Percentiles rank a stretch among this genome's conserved stretches.
Conservation (phyloP, 2,888 invertebrate genomes). For the Molanna angustata region DNA sequence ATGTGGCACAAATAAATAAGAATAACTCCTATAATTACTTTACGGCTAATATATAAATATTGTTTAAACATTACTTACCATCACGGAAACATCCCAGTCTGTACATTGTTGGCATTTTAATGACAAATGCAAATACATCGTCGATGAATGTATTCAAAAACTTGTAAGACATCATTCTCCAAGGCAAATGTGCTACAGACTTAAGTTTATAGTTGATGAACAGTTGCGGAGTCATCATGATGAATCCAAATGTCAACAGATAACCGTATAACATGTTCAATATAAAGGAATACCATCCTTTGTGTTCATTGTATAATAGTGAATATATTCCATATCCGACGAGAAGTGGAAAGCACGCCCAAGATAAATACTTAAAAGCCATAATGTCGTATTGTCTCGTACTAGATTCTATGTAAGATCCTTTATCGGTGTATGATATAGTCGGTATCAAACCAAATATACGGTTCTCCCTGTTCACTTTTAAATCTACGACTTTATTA, state of each 20-base stretch:
- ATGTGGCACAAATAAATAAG: no score
- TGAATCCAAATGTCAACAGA: conserved; percentile 96
- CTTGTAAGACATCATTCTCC: conserved; percentile 99
- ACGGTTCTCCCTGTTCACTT: conserved; percentile 69
- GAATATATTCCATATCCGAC: conserved; percentile 95
- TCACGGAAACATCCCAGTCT: conserved; percentile 97
- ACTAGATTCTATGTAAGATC: conserved; percentile 92
- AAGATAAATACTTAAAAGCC: conserved; percentile 95
- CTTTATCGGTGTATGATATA: conserved; percentile 85
- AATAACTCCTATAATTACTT: no score
- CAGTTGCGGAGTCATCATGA: conserved; percentile 99
- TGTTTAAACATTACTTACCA: conserved; percentile 62
- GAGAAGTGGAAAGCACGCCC: conserved; percentile 92
- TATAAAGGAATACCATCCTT: conserved; percentile 98
- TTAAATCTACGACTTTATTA: conserved; percentile 89
- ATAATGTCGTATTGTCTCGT: conserved; percentile 92
- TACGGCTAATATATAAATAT: no score
- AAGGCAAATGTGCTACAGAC: conserved; percentile 98
- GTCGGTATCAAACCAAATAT: conserved; percentile 78
- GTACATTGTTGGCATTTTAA: conserved; percentile 99
- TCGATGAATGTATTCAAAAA: conserved; percentile 99
- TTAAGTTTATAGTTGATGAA: conserved; percentile 99
- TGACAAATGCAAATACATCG: conserved; percentile 99
- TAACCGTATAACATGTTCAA: conserved; percentile 97
- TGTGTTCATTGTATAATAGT: conserved; percentile 92